Percentiles rank a stretch among this genome's conserved stretches.
Evolutionary conservation across 2,113 vertebrate genomes (phyloP).

Genomic region (Vulpes vulpes): DNA sequence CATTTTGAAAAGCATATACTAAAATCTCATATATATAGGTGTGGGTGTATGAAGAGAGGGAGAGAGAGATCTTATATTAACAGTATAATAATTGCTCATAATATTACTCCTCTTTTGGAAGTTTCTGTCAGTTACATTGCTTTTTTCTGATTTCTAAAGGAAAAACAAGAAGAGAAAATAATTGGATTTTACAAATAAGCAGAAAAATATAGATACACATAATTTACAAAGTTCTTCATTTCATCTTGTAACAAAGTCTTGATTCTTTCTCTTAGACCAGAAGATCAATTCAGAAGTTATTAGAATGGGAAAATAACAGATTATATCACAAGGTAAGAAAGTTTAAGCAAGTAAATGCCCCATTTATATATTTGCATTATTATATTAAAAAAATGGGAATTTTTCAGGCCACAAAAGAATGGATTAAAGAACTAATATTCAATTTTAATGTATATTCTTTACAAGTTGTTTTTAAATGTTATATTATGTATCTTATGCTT

Average conservation of each 20-base stretch:
- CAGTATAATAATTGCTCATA: neutral
- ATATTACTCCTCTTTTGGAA: neutral
- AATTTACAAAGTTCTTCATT: constrained; percentile 45
- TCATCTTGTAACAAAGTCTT: constrained; percentile 80
- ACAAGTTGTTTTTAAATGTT: constrained; percentile 48
- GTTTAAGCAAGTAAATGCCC: neutral
- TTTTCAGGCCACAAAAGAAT: constrained; percentile 44
- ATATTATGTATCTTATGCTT: neutral
- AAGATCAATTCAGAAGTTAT: constrained; percentile 98
- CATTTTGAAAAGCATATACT: constrained; percentile 52
- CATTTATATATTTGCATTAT: constrained; percentile 34
- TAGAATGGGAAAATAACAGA: constrained; percentile 99
- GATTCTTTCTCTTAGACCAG: constrained; percentile 92
- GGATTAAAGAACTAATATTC: constrained; percentile 37
- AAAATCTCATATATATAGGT: neutral
- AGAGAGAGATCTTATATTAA: neutral
- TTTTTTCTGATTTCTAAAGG: constrained; percentile 47
- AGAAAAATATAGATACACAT: constrained; percentile 43
- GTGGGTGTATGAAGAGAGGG: neutral
- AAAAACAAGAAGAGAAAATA: constrained; percentile 45
- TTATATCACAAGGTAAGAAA: constrained; percentile 98
- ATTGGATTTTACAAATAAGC: constrained; percentile 47
- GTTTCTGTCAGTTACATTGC: neutral
- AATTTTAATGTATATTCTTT: constrained; percentile 39
- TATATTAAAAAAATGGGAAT: constrained; percentile 24